Evolutionary conservation across 2,113 vertebrate genomes (phyloP).

Genomic region (Gallinago undulata): DNA sequence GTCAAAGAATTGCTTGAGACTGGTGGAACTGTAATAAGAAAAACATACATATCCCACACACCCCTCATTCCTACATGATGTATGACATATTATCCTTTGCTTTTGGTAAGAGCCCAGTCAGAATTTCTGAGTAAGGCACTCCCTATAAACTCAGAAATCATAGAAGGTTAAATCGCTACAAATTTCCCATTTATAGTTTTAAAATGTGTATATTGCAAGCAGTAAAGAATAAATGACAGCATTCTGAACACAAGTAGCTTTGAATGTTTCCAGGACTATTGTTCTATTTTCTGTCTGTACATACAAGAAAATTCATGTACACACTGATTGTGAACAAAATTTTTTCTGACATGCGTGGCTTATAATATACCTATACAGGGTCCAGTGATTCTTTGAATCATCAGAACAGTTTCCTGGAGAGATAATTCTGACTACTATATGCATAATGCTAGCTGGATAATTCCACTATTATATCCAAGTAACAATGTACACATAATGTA

Average conservation of each 20-base stretch:
- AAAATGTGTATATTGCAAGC: background rate
- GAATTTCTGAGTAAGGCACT: background rate
- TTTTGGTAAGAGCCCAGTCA: background rate
- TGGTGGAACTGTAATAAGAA: background rate
- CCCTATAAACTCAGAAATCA: background rate
- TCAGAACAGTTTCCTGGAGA: background rate
- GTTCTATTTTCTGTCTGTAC: background rate
- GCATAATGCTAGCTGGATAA: background rate
- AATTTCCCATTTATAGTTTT: background rate
- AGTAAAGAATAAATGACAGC: background rate
- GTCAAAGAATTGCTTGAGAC: background rate
- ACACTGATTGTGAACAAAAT: background rate
- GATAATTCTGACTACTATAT: background rate
- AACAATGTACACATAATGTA: background rate
- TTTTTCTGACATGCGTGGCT: rapidly evolving
- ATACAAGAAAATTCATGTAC: background rate
- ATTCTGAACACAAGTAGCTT: background rate
- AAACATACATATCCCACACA: background rate
- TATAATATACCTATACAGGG: background rate
- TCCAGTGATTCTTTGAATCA: background rate
- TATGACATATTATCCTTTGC: background rate
- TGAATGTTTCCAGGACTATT: background rate
- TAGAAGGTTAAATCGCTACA: background rate
- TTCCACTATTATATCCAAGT: background rate
- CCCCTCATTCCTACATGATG: background rate